A percentile compares a stretch with the other conserved stretches of the same genome.
Evolutionary conservation across 2,888 invertebrate species (phyloP).

Genomic region (Yponomeuta malinellus): DNA sequence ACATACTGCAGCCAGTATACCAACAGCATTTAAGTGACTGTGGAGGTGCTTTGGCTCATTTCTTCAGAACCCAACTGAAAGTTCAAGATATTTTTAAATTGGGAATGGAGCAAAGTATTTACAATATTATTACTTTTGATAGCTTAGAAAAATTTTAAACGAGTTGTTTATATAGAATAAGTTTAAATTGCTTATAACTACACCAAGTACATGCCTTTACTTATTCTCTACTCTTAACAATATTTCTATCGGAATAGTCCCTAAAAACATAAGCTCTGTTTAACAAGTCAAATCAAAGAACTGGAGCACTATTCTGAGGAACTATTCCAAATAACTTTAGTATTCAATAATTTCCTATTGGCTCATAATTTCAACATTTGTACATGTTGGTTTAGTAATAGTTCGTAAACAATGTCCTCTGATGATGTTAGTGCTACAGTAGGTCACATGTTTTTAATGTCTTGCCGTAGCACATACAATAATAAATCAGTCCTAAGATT

Average conservation of each 20-base stretch:
- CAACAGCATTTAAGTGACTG: background rate
- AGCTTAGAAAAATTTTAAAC: constrained; percentile 16
- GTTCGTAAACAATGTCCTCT: background rate
- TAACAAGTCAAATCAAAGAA: constrained; percentile 11
- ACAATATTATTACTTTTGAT: constrained; percentile 34
- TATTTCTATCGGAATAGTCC: constrained; percentile 60
- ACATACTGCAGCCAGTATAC: constrained; percentile 1
- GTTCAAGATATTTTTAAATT: constrained; percentile 51
- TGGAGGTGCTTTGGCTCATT: constrained; percentile 29
- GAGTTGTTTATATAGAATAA: background rate
- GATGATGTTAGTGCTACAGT: background rate
- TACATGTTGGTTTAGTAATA: constrained; percentile 32
- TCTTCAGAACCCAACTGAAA: constrained; percentile 75
- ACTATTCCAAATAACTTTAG: constrained; percentile 57
- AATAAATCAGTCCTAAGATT: constrained; percentile 29
- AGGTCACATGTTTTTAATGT: background rate
- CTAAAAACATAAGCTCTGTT: constrained; percentile 34
- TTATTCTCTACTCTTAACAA: background rate
- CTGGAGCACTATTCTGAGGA: constrained; percentile 42
- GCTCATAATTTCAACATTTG: constrained; percentile 44
- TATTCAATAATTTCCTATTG: constrained; percentile 32
- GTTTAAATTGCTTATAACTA: background rate
- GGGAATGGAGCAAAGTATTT: constrained; percentile 53
- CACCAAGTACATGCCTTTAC: background rate
- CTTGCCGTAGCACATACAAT: background rate